Conservation (phyloP, 2,888 invertebrate genomes). For the Aphodius sticticus region DNA sequence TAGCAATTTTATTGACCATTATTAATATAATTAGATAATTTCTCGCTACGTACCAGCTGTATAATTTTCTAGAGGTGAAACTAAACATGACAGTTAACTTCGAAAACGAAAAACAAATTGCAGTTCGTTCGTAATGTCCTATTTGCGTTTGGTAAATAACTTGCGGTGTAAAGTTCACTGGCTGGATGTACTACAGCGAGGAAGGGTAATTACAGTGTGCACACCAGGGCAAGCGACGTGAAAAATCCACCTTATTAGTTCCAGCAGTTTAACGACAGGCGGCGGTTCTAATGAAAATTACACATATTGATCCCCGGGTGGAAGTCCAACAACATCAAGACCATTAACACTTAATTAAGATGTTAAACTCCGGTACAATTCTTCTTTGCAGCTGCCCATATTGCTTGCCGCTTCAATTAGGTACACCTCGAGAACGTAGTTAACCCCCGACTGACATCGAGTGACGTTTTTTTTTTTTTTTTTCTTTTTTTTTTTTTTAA, state of each 20-base stretch:
- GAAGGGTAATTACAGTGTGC: not conserved
- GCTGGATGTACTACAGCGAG: not conserved
- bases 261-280: not conserved
- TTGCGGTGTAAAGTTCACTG: not conserved
- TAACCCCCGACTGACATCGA: too few species aligned
- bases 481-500: too few species aligned
- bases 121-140: not conserved
- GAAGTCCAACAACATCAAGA: not conserved
- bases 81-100: not conserved
- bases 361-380: not conserved
- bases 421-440: not conserved
- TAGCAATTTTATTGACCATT: not conserved
- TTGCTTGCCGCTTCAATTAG: not conserved
- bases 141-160: not conserved
- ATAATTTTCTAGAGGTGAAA: not conserved
- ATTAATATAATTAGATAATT: not conserved
- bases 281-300: slow-evolving; percentile 4
- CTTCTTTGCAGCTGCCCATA: not conserved
- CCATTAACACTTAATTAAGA: slow-evolving; percentile 4
- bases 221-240: not conserved
- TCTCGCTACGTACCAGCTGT: not conserved
- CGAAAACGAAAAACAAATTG: not conserved
- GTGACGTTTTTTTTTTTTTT: too few species aligned
- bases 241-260: slow-evolving; percentile 4
- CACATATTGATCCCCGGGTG: not conserved